Evolutionary conservation across 2,888 invertebrate genomes (phyloP).

Genomic region (Corythucha ciliata): DNA sequence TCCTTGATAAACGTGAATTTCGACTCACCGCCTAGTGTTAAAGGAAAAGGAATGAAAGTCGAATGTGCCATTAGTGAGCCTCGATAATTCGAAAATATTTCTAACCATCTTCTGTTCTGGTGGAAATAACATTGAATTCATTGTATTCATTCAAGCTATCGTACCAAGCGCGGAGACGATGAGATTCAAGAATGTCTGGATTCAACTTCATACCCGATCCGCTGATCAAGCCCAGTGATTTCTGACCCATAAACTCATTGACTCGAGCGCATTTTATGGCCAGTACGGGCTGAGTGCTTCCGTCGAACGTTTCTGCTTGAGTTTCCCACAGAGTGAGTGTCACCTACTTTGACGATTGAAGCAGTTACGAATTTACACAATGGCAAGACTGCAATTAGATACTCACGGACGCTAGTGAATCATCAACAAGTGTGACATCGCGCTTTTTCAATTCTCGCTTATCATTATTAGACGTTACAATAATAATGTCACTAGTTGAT

Average conservation of each 20-base stretch:
- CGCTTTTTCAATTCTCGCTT: conserved; percentile 81
- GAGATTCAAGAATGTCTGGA: conserved; percentile 82
- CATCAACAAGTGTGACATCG: conserved; percentile 79
- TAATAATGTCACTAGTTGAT: conserved; percentile 57
- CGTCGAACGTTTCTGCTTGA: conserved; percentile 78
- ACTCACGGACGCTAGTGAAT: conserved; percentile 44
- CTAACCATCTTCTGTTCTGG: conserved; percentile 40
- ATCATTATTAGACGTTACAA: conserved; percentile 60
- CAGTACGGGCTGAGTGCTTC: conserved; percentile 65
- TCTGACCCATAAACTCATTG: conserved; percentile 62
- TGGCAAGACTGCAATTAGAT: too few species aligned
- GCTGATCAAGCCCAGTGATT: conserved; percentile 35
- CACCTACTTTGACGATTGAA: too few species aligned
- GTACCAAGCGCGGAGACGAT: conserved; percentile 83
- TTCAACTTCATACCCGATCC: conserved; percentile 64
- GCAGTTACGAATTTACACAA: too few species aligned
- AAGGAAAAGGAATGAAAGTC: too few species aligned
- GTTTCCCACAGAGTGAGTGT: conserved; percentile 84
- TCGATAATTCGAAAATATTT: too few species aligned
- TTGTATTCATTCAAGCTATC: conserved; percentile 51
- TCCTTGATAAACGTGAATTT: too few species aligned
- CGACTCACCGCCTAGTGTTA: too few species aligned
- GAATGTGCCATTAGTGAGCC: too few species aligned
- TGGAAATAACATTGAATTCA: conserved; percentile 47
- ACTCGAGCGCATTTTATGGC: conserved; percentile 76